Base-by-base conservation (phyloP, 2,113 vertebrate species). In the Mustelus asterias region DNA sequence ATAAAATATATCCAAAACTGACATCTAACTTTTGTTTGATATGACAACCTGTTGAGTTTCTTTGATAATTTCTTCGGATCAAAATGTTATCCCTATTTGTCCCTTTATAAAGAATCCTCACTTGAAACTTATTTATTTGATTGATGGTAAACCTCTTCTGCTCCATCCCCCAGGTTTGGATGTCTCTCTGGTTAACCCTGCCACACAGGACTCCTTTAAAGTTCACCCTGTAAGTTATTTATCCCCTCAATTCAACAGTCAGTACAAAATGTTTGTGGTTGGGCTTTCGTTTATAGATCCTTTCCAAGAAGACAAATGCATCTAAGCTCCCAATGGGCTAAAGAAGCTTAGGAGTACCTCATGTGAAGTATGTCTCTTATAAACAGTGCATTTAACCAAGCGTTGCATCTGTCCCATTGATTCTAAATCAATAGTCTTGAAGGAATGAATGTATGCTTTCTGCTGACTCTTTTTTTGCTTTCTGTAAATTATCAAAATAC, bases 381-480 rank as follows among this genome's bases (percentile, higher is more conserved):
- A 83, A 83, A 83, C 80, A 83, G 41, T 83, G 80, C 80, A 83
- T 83, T 83, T 83, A 83, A 83, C 80, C 80, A 83, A 83, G 80
- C 6, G 6, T 16, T 83, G 80, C 37, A 41, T 83, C 80, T 83
- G 80, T 83, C 80, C 80, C 80, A 83, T 83, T 83, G 80, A 83
- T 83, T 83, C 80, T 41, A 83, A 83, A 83, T 83, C 80, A 83
- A 83, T 83, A 83, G 80, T 44, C 37, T 44, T 83, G 37, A 83
- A 83, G 37, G 37, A 83, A 83, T 83, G 80, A 83, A 4, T 41
- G n/a, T 22, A 83, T 7, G 18, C 18, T 83, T 83, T 37, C 80
- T 83, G 80, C 80, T 83, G 80, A 83, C 80, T 83, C 78, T 44
- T 18, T 41, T 54, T 37, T 83, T 41, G 37, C n/a, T 83, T 22